These are phyloP conservation scores for Athene cunicularia DNA, from an alignment of 2,113 vertebrate genomes.

Conservation along the genomic window DNA sequence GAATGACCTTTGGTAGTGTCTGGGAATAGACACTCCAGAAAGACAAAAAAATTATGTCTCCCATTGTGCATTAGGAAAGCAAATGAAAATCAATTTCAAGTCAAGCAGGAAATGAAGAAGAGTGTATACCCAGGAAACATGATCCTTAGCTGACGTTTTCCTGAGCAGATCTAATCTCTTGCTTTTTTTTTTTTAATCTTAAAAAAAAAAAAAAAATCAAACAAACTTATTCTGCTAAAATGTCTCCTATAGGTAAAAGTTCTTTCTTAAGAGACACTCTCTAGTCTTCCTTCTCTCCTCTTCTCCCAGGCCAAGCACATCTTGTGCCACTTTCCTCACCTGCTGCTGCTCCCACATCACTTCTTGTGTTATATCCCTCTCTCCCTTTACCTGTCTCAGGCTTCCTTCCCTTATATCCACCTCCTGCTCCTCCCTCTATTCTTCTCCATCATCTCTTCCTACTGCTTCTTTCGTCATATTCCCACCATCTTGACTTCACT, in stretches of 20 bases:
- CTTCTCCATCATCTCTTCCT: neutral
- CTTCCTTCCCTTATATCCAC: neutral
- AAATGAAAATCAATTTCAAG: neutral
- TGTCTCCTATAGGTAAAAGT: neutral
- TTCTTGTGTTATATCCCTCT: neutral
- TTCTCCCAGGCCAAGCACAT: neutral
- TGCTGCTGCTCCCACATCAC: neutral
- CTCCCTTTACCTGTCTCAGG: neutral
- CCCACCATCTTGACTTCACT: rapidly evolving
- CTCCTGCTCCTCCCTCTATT: neutral
- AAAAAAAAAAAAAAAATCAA: neutral
- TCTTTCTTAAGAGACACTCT: neutral
- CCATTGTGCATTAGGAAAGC: neutral
- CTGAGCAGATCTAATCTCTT: neutral
- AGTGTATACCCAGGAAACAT: neutral
- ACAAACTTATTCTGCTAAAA: neutral
- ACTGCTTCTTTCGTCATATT: neutral
- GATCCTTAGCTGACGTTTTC: neutral
- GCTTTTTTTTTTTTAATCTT: neutral
- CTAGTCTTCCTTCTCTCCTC: neutral
- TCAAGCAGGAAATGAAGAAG: neutral
- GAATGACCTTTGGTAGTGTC: neutral
- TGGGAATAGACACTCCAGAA: neutral
- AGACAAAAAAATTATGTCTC: neutral
- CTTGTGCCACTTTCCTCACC: rapidly evolving